Evolutionary conservation across 2,888 invertebrate species (phyloP).

Genomic region (Chymomyza procnemis): DNA sequence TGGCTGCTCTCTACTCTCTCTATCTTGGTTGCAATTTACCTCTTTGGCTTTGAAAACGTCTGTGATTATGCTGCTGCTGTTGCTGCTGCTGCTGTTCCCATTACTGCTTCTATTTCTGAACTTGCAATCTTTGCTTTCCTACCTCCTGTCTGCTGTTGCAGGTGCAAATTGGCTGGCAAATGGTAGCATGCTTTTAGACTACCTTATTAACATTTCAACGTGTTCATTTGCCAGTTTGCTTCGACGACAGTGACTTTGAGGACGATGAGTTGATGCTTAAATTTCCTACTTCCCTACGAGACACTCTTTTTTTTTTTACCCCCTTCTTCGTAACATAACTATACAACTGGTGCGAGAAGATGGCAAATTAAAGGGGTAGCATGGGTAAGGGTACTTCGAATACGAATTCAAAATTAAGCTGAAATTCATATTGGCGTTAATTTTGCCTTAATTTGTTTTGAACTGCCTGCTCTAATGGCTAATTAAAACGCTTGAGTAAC

Average conservation of each 20-base stretch:
- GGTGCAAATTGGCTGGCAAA: constrained; percentile 70
- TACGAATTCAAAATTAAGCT: neutral
- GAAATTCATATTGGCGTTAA: neutral
- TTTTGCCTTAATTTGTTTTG: constrained; percentile 65
- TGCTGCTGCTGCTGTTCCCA: neutral
- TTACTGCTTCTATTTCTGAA: neutral
- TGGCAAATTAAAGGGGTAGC: too few relatives aligned
- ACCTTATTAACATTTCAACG: constrained; percentile 71
- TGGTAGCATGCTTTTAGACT: constrained; percentile 70
- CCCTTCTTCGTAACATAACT: neutral
- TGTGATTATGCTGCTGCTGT: neutral
- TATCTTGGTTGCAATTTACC: constrained; percentile 13
- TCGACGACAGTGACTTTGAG: neutral
- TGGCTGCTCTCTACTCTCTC: constrained; percentile 16
- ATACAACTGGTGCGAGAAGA: neutral
- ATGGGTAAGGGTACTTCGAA: neutral
- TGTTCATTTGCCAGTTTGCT: constrained; percentile 65
- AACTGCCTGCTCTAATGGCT: constrained; percentile 66
- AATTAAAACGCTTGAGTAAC: constrained; percentile 70
- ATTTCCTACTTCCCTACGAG: neutral
- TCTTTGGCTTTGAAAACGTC: neutral
- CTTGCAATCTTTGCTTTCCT: neutral
- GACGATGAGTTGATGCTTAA: neutral
- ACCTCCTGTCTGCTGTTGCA: constrained; percentile 34
- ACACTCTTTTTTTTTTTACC: neutral